Conservation (phyloP, 2,888 invertebrate genomes). For the Hypselothyrea guttata region DNA sequence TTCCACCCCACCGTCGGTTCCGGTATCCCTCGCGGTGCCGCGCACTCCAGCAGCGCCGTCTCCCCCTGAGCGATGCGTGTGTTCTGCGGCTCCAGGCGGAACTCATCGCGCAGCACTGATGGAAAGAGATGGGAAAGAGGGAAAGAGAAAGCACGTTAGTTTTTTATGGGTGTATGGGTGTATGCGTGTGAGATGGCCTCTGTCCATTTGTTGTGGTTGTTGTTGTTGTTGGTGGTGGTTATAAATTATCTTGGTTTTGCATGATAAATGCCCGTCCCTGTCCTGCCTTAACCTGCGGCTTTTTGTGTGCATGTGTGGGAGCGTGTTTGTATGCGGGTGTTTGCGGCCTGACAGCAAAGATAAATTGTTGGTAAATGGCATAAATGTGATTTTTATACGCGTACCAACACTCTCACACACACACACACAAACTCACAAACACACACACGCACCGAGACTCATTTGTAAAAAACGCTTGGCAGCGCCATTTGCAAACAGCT, state of each 20-base stretch:
- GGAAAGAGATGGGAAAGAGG: slow-evolving; percentile 30
- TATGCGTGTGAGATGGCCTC: slow-evolving; percentile 41
- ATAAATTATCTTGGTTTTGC: slow-evolving; percentile 77
- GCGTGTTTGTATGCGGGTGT: slow-evolving; percentile 41
- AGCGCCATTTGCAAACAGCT: slow-evolving; percentile 20
- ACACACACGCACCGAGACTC: slow-evolving; percentile 20
- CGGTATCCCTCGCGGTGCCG: slow-evolving; percentile 93
- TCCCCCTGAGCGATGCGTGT: slow-evolving; percentile 93
- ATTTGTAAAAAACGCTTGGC: slow-evolving; percentile 41
- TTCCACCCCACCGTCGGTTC: slow-evolving; percentile 94
- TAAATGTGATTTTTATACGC: slow-evolving; percentile 75
- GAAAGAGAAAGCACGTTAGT: slow-evolving; percentile 6
- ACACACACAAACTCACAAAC: slow-evolving; percentile 8
- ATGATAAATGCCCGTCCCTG: slow-evolving; percentile 65
- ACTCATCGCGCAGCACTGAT: slow-evolving; percentile 93
- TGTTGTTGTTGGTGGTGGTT: slow-evolving; percentile 50
- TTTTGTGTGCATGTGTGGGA: slow-evolving; percentile 31
- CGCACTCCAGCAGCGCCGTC: slow-evolving; percentile 92
- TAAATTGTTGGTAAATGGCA: slow-evolving; percentile 76
- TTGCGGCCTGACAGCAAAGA: slow-evolving; percentile 74
- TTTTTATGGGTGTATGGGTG: not conserved
- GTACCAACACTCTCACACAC: too few relatives aligned
- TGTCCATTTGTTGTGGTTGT: slow-evolving; percentile 60
- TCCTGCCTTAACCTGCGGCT: slow-evolving; percentile 59
- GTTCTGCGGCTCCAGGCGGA: slow-evolving; percentile 91